Conservation (phyloP, 2,888 invertebrate species). For the Lithophane semibrunnea region DNA sequence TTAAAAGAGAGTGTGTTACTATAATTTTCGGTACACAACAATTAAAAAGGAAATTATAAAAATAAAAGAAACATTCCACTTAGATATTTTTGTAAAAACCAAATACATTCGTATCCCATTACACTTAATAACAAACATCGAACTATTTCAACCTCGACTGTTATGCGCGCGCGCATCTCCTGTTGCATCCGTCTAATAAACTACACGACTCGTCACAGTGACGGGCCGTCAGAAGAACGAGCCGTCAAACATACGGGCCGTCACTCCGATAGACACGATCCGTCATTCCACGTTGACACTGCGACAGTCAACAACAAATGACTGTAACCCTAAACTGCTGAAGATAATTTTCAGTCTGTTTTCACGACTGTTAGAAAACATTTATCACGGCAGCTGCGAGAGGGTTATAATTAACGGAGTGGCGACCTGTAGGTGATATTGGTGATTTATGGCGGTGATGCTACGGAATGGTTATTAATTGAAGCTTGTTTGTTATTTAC, state of each 20-base stretch:
- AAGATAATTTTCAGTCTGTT: constrained; percentile 61
- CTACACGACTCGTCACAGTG: constrained; percentile 70
- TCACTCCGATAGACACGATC: constrained; percentile 47
- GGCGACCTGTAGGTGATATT: constrained; percentile 50
- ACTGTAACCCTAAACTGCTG: constrained; percentile 60
- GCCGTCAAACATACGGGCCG: constrained; percentile 42
- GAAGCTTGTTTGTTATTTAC: constrained; percentile 39
- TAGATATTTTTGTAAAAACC: constrained; percentile 24
- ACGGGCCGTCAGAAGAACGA: constrained; percentile 58
- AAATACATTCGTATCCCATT: constrained; percentile 38
- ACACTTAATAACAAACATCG: constrained; percentile 56
- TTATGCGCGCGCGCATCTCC: constrained; percentile 64
- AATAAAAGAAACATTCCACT: not conserved
- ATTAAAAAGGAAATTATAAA: not conserved
- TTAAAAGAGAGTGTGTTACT: not conserved
- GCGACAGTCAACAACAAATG: constrained; percentile 62
- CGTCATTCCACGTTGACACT: constrained; percentile 57
- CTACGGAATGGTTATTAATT: constrained; percentile 40
- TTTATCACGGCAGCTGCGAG: constrained; percentile 49
- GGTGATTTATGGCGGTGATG: constrained; percentile 37
- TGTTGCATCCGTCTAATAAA: constrained; percentile 76
- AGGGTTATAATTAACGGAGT: constrained; percentile 44
- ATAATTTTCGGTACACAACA: not conserved
- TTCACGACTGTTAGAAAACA: constrained; percentile 50
- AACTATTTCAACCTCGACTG: constrained; percentile 49